Evolutionary conservation across 2,113 vertebrate genomes (phyloP).

Genomic region (Zosterops hypoxanthus): DNA sequence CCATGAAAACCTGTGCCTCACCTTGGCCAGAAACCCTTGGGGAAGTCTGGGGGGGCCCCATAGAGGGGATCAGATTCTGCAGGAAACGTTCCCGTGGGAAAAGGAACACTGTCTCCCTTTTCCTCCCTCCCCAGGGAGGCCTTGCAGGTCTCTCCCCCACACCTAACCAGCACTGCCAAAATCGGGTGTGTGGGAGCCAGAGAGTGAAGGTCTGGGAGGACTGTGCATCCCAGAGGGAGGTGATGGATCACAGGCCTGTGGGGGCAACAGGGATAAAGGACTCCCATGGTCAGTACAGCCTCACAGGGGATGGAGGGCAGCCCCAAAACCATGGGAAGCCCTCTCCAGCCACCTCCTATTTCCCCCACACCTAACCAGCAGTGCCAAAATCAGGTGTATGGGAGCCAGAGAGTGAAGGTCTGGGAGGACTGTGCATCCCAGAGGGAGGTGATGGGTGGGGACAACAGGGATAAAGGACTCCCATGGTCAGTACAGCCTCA

Average conservation of each 20-base stretch:
- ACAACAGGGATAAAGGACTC: background rate
- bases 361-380: background rate
- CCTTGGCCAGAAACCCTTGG: background rate
- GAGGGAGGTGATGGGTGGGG: background rate
- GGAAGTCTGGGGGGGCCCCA: fast-evolving
- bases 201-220: background rate
- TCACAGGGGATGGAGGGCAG: no score
- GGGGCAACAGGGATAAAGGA: background rate
- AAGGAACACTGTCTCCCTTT: background rate
- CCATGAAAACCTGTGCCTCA: background rate
- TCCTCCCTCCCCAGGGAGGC: background rate
- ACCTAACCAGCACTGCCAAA: background rate
- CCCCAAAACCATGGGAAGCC: no score
- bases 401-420: background rate
- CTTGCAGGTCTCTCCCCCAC: conserved; percentile 9
- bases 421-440: background rate
- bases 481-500: background rate
- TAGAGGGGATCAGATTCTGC: background rate
- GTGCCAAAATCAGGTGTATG: background rate
- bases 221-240: fast-evolving
- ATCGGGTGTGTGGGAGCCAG: background rate
- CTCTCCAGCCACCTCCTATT: background rate
- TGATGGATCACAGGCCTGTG: background rate
- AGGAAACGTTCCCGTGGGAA: background rate
- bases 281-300: background rate